These are phyloP conservation scores for Prunella fulvescens DNA, from an alignment of 2,113 vertebrate species.

Conservation along the genomic window DNA sequence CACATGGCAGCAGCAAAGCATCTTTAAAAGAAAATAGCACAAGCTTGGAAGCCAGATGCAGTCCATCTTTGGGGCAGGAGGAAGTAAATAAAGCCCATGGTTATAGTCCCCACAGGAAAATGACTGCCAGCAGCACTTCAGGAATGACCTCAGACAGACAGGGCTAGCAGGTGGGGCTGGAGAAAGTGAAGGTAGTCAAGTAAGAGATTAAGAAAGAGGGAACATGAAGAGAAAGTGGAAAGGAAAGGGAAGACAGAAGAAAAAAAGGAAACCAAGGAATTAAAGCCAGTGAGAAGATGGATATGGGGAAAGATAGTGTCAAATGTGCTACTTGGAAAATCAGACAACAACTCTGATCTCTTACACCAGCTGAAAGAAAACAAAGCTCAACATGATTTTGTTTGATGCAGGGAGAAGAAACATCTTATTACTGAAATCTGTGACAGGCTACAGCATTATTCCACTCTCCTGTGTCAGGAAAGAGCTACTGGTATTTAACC, in stretches of 20 bases:
- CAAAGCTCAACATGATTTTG: neutral
- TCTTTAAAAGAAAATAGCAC: neutral
- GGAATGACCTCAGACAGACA: neutral
- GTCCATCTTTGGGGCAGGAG: neutral
- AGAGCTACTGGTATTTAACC: neutral
- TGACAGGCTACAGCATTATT: neutral
- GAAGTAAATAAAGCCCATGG: neutral
- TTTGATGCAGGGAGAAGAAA: neutral
- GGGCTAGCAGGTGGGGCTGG: neutral
- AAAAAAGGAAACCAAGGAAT: neutral
- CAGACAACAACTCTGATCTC: neutral
- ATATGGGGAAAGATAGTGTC: fast-evolving
- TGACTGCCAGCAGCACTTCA: neutral
- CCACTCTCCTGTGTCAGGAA: neutral
- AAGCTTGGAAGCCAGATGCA: neutral
- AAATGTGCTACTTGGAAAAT: neutral
- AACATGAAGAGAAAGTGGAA: neutral
- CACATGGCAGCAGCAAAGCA: neutral
- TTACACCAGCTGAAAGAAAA: neutral
- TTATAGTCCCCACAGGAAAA: neutral
- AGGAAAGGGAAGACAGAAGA: neutral
- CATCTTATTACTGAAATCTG: neutral
- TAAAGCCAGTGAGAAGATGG: neutral
- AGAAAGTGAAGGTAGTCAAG: neutral
- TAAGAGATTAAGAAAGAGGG: neutral